phyloP scores from a whole-genome alignment of 2,797 vertebrate species.

The Anguilla obscura region DNA sequence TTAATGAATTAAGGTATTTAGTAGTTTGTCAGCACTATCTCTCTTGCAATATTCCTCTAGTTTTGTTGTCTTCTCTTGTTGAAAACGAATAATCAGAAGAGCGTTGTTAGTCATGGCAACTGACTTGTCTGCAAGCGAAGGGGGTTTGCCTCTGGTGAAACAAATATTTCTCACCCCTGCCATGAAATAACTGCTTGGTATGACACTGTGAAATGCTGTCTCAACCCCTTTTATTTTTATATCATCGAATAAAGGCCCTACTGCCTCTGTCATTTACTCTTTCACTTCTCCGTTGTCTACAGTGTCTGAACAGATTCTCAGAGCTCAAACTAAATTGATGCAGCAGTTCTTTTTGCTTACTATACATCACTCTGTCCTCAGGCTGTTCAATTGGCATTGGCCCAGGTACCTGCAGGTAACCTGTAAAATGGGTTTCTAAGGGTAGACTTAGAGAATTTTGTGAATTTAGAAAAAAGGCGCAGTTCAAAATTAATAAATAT shows the following conservation, averaged over 20 bases:
- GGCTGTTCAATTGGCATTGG: background rate
- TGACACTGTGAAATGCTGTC: background rate
- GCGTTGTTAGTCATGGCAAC: background rate
- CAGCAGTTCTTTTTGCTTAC: background rate
- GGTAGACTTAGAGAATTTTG: too few relatives aligned
- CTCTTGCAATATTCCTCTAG: background rate
- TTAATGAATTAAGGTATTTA: background rate
- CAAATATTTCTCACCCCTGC: background rate
- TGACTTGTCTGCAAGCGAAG: constrained; percentile 14
- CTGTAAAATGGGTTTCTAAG: too few relatives aligned
- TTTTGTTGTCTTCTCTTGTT: background rate
- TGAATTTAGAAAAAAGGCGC: too few relatives aligned
- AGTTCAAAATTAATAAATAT: too few relatives aligned
- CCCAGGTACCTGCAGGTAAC: too few relatives aligned
- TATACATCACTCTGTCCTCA: background rate
- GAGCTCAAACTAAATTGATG: background rate
- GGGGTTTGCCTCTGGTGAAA: background rate
- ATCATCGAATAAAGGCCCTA: background rate
- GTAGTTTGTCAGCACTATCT: background rate
- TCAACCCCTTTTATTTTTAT: background rate
- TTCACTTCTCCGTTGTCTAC: background rate
- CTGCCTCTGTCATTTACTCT: background rate
- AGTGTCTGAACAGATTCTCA: background rate
- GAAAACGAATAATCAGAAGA: constrained; percentile 23
- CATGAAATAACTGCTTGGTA: background rate